Conservation (phyloP, 1,140 invertebrate genomes). For the Pogonomyrmex barbatus region DNA sequence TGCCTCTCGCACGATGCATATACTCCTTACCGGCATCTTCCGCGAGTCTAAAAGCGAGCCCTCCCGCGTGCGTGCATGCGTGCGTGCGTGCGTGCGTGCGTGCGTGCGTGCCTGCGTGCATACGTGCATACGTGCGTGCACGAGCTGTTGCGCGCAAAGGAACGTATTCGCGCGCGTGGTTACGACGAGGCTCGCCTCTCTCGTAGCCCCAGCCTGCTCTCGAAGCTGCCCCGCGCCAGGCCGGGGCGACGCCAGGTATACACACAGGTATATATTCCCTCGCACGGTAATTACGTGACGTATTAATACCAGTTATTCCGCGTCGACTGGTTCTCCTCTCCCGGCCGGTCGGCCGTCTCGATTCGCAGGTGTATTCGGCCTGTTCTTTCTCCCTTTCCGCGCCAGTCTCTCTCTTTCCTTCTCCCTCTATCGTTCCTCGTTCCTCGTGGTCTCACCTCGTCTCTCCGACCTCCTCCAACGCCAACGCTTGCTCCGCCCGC, state of each 20-base stretch:
- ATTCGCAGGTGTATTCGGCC: conserved; percentile 82
- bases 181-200: background rate
- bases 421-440: background rate
- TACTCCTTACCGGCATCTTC: conserved; percentile 59
- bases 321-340: conserved; percentile 81
- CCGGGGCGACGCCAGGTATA: conserved; percentile 60
- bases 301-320: conserved; percentile 85
- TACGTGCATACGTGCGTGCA: background rate
- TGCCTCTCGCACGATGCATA: conserved; percentile 52
- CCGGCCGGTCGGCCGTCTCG: conserved; percentile 72
- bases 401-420: background rate
- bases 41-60: conserved; percentile 53
- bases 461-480: background rate
- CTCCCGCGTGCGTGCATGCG: conserved; percentile 35
- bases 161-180: conserved; percentile 28
- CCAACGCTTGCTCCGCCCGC: conserved; percentile 31
- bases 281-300: conserved; percentile 84
- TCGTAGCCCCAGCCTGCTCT: conserved; percentile 17
- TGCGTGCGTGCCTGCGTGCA: background rate
- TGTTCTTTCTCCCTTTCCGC: conserved; percentile 69
- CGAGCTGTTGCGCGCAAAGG: background rate
- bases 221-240: conserved; percentile 50
- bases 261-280: conserved; percentile 74
- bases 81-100: background rate
- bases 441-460: conserved; percentile 2